Evolutionary conservation across 2,113 vertebrate species (phyloP).

Genomic region (Bos indicus): DNA sequence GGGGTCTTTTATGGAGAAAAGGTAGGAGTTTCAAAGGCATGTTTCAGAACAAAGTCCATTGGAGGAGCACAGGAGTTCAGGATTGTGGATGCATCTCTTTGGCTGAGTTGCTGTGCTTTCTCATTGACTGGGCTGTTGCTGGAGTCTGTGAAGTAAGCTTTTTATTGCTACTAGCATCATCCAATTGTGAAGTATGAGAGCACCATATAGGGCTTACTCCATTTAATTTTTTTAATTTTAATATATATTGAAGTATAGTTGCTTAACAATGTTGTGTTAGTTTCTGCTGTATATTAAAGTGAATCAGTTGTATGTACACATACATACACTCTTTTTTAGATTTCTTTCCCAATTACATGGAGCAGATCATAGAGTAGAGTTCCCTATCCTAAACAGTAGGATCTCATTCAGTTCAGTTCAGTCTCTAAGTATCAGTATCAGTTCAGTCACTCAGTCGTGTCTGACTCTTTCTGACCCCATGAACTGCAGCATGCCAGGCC

Average conservation of each 20-base stretch:
- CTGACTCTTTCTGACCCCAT: background rate
- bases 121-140: background rate
- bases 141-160: background rate
- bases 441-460: background rate
- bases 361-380: background rate
- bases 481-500: accelerated
- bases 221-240: background rate
- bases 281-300: background rate
- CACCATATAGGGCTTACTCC: background rate
- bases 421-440: background rate
- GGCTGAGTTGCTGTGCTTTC: background rate
- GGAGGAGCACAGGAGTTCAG: background rate
- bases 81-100: background rate
- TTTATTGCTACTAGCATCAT: background rate
- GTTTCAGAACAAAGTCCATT: background rate
- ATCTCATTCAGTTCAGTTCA: background rate
- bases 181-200: background rate
- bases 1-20: background rate
- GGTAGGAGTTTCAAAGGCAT: background rate
- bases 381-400: background rate
- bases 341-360: background rate
- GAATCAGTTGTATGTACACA: background rate
- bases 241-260: background rate
- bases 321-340: background rate
- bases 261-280: background rate